Evolutionary conservation across 2,113 vertebrate species (phyloP).

Genomic region (Cyphomyrus plagiostoma): DNA sequence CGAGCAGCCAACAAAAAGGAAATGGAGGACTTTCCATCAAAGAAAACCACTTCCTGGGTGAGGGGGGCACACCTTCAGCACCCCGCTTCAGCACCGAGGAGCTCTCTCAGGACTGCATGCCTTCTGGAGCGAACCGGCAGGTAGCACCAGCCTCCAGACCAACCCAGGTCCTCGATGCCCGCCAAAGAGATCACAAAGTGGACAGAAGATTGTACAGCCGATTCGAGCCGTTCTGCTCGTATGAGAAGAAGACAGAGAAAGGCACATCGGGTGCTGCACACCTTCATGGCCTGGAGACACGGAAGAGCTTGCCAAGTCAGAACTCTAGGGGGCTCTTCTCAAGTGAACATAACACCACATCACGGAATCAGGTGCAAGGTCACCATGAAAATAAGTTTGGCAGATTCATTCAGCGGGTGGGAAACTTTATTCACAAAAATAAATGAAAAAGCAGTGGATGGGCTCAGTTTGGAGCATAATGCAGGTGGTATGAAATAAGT

Average conservation of each 20-base stretch:
- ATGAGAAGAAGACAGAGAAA: conserved; percentile 55
- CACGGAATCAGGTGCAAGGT: conserved; percentile 46
- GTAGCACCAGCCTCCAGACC: conserved; percentile 32
- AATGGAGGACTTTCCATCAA: conserved; percentile 20
- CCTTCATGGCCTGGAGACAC: conserved; percentile 55
- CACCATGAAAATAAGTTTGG: conserved; percentile 82
- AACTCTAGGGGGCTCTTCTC: conserved; percentile 46
- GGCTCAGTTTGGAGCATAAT: background rate
- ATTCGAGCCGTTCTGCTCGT: conserved; percentile 74
- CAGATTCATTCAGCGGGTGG: conserved; percentile 78
- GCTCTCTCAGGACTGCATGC: conserved; percentile 45
- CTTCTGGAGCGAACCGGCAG: background rate
- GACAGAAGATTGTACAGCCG: conserved; percentile 73
- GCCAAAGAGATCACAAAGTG: conserved; percentile 46
- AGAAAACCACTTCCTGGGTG: conserved; percentile 50
- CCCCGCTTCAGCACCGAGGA: conserved; percentile 78
- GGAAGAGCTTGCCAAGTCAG: conserved; percentile 46
- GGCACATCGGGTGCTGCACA: background rate
- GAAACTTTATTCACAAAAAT: conserved; percentile 76
- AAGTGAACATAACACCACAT: conserved; percentile 50
- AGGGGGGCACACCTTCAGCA: conserved; percentile 62
- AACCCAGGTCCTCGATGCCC: conserved; percentile 38
- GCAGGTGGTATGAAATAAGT: background rate
- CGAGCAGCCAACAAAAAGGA: conserved; percentile 24
- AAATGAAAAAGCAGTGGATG: conserved; percentile 50